phyloP scores from a whole-genome alignment of 2,888 invertebrate genomes.

The Antitype chi region DNA sequence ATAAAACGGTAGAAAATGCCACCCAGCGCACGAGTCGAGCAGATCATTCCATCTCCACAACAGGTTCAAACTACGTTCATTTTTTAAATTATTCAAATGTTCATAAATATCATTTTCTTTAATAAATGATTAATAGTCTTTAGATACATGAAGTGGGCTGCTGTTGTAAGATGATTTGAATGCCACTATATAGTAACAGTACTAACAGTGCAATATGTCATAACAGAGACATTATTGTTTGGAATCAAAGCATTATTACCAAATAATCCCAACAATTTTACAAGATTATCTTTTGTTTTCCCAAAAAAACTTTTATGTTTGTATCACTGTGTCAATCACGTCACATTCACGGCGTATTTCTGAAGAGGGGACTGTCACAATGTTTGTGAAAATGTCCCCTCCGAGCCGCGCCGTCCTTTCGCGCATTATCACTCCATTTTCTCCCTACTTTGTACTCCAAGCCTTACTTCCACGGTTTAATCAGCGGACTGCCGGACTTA shows the following conservation, averaged over 20 bases:
- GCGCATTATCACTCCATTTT: constrained; percentile 46
- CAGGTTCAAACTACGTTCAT: too few relatives aligned
- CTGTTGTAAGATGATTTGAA: too few relatives aligned
- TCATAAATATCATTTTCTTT: too few relatives aligned
- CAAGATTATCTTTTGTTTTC: neutral
- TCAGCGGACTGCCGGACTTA: constrained; percentile 60
- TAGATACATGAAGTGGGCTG: too few relatives aligned
- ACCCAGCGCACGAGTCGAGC: too few relatives aligned
- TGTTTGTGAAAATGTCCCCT: constrained; percentile 1
- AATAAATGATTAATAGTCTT: too few relatives aligned
- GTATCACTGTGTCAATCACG: neutral
- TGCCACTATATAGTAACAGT: too few relatives aligned
- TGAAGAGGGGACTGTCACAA: neutral
- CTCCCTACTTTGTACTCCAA: constrained; percentile 19
- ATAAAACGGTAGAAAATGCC: too few relatives aligned
- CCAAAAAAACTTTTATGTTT: neutral
- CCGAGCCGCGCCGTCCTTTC: neutral
- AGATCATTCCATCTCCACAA: too few relatives aligned
- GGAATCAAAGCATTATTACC: neutral
- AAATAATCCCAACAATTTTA: neutral
- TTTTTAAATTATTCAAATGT: too few relatives aligned
- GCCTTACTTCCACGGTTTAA: constrained; percentile 54
- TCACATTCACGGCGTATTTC: neutral
- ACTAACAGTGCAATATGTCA: too few relatives aligned
- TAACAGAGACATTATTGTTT: too few relatives aligned